Base-by-base conservation (phyloP, 2,888 invertebrate species). In the Drosophila tripunctata region DNA sequence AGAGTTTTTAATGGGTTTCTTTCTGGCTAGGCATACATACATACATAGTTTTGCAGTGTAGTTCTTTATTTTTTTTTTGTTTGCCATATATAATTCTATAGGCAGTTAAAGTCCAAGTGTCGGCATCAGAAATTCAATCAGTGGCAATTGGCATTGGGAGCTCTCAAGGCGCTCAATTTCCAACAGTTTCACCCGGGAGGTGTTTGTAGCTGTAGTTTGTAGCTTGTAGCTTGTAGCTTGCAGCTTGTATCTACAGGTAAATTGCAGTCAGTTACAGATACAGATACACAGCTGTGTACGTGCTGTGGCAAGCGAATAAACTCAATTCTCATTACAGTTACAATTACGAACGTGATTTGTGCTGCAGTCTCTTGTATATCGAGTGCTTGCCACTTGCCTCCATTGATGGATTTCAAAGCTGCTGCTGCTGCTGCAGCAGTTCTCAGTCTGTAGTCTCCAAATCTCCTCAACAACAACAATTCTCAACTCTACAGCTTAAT, bases 301-400 rank as follows among this genome's bases (percentile, higher is more conserved):
- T 66, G 70, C 48, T 60, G 62, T 63, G 68, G 56, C 55, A 38
- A 62, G 51, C 58, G 51, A 61, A 55, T 65, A 57, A 72, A 51
- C 71, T 67, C 57, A 64, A 60, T 70, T 72, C 63, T 67, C 68
- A 73, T 73, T 73, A 84, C 78, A 81, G 81, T 82, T 84, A 76
- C 85, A 82, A 81, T 78, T 78, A 74, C 68, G 78, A 84, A 82
- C 81, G 81, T 82, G 85, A 82, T 82, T 81, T 71, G 74, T 71
- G 81, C 67, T 33, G 62, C 55, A 61, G 62, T 61, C 51, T 45
- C 44, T 33, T n/a, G n/a, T n/a, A n/a, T 67, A 52, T 48, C 66
- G 43, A 51, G 44, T 21, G 24, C 35, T 21, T 30, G 58, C 68
- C 63, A 63, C 54, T 68, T 73, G 61, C 69, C 75, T 72, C 78